A percentile compares a stretch with the other conserved stretches of the same genome.
Conservation (phyloP, 2,888 invertebrate species). For the Luperina nickerlii region DNA sequence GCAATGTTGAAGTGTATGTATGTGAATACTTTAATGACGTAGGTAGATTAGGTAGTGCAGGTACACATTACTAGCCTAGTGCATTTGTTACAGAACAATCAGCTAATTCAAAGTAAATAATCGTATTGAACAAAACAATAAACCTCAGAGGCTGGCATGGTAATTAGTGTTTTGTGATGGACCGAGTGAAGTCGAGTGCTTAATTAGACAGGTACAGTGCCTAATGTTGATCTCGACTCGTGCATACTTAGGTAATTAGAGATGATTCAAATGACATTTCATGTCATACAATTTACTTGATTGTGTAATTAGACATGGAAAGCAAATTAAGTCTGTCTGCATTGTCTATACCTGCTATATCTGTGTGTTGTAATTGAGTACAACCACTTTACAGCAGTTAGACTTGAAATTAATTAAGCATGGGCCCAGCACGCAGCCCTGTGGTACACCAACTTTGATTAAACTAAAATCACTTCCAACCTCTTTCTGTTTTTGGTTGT, state of each 20-base stretch:
- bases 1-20: not conserved
- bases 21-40: not conserved
- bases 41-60: not conserved
- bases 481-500: not conserved
- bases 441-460: not conserved
- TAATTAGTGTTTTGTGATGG: conserved; percentile 16
- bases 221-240: not conserved
- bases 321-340: not conserved
- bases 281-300: not conserved
- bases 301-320: conserved; percentile 18
- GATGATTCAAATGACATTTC: conserved; percentile 14
- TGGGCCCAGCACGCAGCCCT: not conserved
- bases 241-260: conserved; percentile 6
- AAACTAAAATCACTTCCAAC: not conserved
- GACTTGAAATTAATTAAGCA: not conserved
- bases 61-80: conserved; percentile 3
- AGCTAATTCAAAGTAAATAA: conserved; percentile 27
- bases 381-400: not conserved
- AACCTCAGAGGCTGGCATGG: conserved; percentile 20
- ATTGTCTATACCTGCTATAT: not conserved
- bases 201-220: conserved; percentile 18
- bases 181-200: conserved; percentile 13
- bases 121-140: conserved; percentile 17
- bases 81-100: not conserved
- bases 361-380: not conserved